A percentile compares a stretch with the other conserved stretches of the same genome.
Conservation (phyloP, 2,797 vertebrate species). For the Protonibea diacanthus region DNA sequence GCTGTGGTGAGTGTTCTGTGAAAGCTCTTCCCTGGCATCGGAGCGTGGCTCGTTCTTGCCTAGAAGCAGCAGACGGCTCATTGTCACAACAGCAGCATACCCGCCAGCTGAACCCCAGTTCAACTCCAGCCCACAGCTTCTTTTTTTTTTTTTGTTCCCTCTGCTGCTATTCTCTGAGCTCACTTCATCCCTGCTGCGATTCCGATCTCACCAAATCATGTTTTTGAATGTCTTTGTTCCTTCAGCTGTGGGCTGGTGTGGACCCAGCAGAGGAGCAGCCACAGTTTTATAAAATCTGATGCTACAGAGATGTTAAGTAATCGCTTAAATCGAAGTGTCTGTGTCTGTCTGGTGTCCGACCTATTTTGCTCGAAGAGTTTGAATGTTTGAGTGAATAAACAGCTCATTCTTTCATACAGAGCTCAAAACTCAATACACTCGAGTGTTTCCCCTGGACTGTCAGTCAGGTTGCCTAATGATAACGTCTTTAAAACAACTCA, state of each 20-base stretch:
- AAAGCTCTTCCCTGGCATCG: conserved; percentile 12
- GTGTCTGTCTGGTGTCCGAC: background rate
- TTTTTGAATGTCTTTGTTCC: conserved; percentile 17
- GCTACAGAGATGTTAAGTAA: background rate
- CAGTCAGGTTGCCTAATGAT: background rate
- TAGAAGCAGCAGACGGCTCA: conserved; percentile 36
- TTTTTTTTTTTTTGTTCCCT: conserved; percentile 27
- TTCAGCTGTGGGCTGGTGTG: conserved; percentile 1
- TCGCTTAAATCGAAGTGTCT: background rate
- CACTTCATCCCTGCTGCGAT: conserved; percentile 35
- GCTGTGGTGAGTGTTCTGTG: background rate
- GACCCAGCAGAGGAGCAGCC: background rate
- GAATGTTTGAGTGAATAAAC: background rate
- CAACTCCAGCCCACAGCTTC: conserved; percentile 27
- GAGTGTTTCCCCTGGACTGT: background rate
- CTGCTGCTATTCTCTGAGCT: conserved; percentile 7
- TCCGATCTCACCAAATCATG: conserved; percentile 8
- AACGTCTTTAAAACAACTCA: background rate
- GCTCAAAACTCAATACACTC: no score
- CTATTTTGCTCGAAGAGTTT: background rate
- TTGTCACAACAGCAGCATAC: conserved; percentile 36
- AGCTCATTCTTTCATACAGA: background rate
- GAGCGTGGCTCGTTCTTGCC: conserved; percentile 31
- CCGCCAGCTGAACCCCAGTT: conserved; percentile 43
- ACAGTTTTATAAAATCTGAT: background rate